phyloP scores from a whole-genome alignment of 2,113 vertebrate species.

The Tenrec ecaudatus region DNA sequence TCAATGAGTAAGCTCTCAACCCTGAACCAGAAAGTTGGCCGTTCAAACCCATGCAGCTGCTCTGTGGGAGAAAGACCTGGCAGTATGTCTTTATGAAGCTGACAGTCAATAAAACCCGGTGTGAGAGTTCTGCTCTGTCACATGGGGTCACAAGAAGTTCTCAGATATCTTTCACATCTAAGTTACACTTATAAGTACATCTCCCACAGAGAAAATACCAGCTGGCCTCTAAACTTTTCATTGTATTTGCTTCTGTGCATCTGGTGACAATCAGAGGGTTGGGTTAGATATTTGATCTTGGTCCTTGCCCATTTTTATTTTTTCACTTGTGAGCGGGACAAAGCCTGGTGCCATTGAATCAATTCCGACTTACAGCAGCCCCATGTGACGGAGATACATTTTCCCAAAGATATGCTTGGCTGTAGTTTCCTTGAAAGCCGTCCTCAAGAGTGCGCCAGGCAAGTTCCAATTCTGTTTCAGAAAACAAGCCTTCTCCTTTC shows the following conservation, averaged over 20 bases:
- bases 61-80: neutral
- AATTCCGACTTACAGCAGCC: neutral
- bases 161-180: neutral
- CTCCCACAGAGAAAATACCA: neutral
- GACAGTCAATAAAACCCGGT: neutral
- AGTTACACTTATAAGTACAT: neutral
- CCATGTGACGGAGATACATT: neutral
- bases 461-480: neutral
- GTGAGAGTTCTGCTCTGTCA: neutral
- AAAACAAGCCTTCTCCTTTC: neutral
- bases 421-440: neutral
- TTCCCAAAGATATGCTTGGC: neutral
- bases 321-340: neutral
- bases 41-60: neutral
- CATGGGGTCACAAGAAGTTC: neutral
- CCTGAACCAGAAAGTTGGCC: neutral
- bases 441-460: neutral
- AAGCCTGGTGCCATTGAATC: neutral
- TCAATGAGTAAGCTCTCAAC: neutral
- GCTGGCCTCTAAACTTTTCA: neutral
- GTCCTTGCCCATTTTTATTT: neutral
- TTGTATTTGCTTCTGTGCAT: neutral
- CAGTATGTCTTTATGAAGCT: neutral
- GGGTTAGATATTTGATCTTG: neutral
- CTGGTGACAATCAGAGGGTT: neutral